Conservation (phyloP, 2,113 vertebrate genomes). For the Cheirogaleus medius region DNA sequence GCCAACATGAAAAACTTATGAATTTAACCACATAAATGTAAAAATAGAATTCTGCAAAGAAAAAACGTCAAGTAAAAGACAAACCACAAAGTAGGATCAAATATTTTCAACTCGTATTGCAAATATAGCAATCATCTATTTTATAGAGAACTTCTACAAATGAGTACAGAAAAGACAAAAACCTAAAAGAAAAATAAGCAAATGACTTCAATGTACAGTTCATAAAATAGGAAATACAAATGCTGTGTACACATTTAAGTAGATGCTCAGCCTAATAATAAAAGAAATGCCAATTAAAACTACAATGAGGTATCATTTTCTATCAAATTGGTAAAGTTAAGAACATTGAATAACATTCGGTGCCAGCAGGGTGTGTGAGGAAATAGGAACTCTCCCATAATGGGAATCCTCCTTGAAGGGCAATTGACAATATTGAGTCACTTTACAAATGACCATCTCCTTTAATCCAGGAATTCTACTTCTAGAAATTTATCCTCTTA, state of each 20-base stretch:
- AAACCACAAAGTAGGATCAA: slow-evolving; percentile 15
- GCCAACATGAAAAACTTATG: slow-evolving; percentile 5
- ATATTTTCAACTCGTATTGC: background rate
- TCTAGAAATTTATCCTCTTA: background rate
- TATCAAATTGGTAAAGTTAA: background rate
- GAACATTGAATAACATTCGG: background rate
- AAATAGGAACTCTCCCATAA: background rate
- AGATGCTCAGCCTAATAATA: background rate
- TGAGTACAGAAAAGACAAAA: background rate
- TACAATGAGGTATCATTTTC: background rate
- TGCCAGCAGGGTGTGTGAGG: background rate
- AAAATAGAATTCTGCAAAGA: slow-evolving; percentile 26
- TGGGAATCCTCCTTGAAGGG: background rate
- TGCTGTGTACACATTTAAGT: background rate
- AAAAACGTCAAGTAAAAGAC: background rate
- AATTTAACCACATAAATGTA: slow-evolving; percentile 13
- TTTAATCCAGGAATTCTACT: background rate
- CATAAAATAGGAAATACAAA: slow-evolving; percentile 3
- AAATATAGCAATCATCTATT: background rate
- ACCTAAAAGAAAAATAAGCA: background rate
- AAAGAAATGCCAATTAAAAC: slow-evolving; percentile 36
- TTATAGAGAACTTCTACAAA: background rate
- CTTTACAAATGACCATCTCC: background rate
- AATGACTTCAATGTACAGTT: background rate
- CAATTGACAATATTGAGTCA: background rate